phyloP scores from a whole-genome alignment of 2,888 invertebrate genomes.

The Gerris lacustris region DNA sequence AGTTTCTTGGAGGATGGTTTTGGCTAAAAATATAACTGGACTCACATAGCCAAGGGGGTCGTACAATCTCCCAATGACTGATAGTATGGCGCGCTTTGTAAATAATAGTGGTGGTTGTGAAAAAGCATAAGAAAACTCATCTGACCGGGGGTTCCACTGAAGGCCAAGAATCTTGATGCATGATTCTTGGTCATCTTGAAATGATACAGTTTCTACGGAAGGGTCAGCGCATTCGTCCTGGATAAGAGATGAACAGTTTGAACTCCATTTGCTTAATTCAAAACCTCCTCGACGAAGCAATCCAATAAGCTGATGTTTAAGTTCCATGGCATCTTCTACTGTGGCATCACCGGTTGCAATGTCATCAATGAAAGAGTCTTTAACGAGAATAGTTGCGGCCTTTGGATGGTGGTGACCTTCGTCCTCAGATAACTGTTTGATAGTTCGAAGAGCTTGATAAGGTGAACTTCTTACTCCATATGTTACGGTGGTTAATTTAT shows the following conservation, averaged over 20 bases:
- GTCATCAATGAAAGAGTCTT: conserved; percentile 13
- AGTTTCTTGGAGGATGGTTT: background rate
- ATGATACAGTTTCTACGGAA: background rate
- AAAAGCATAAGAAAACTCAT: background rate
- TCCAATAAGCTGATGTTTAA: background rate
- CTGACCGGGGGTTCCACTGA: background rate
- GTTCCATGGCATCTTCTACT: background rate
- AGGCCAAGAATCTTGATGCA: background rate
- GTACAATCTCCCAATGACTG: background rate
- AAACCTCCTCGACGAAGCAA: background rate
- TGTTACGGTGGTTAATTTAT: background rate
- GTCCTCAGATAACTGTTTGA: conserved; percentile 2
- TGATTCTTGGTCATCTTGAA: background rate
- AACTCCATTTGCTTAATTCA: background rate
- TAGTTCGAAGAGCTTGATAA: conserved; percentile 8
- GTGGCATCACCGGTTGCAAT: conserved; percentile 2
- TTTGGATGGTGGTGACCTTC: conserved; percentile 7
- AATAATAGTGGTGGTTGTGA: background rate
- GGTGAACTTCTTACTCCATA: conserved; percentile 3
- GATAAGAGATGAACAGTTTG: background rate
- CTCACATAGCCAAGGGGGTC: background rate
- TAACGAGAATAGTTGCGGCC: background rate
- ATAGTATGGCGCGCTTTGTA: background rate
- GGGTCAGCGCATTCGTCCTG: background rate
- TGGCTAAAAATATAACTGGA: background rate